Base-by-base conservation (phyloP, 2,113 vertebrate species). In the Platysteira castanea region DNA sequence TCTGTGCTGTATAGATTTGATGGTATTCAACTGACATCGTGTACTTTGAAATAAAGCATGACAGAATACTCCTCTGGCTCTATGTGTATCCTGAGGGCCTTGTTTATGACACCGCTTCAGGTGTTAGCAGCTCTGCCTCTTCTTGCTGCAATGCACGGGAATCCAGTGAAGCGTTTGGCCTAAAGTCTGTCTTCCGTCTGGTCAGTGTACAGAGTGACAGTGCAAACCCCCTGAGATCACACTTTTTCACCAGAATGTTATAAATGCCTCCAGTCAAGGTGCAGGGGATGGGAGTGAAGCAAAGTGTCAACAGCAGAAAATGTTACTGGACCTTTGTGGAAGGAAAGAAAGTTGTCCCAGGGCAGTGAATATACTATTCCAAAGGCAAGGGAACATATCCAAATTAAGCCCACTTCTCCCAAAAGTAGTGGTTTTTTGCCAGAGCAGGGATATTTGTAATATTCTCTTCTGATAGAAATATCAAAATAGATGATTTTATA, bases 31-130 rank as follows among this genome's bases (percentile, higher is more conserved):
- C 6, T 60, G 77, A 65, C 4, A 73, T 20, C 44, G 6, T 80
- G 49, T 65, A 73, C 90, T 93, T 90, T 78, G n/a, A 89, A 96
- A 96, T 97, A 97, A 97, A 93, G 68, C 42, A 90, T 8, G 1
- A 69, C 54, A 33, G 46, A 95, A 57, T 57, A 54, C 28, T 86
- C 23, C 47, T 84, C 64, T 89, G 71, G 47, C 60, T 96, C 9
- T 33, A 35, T 74, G 73, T 77, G 83, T 93, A 18, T 59, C 42
- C 42, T 46, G 54, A 92, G 64, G 63, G 64, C 59, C 1, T 2
- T 59, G 35, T 86, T 80, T 86, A 42, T 47, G 84, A 44, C 56
- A 41, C 47, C 0, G 0, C 17, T 82, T 75, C 30, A 41, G 53
- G 35, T 56, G 60, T 60, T 69, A 69, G 61, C 57, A 93, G 63